phyloP scores from a whole-genome alignment of 1,140 invertebrate species.

The Neodiprion fabricii region DNA sequence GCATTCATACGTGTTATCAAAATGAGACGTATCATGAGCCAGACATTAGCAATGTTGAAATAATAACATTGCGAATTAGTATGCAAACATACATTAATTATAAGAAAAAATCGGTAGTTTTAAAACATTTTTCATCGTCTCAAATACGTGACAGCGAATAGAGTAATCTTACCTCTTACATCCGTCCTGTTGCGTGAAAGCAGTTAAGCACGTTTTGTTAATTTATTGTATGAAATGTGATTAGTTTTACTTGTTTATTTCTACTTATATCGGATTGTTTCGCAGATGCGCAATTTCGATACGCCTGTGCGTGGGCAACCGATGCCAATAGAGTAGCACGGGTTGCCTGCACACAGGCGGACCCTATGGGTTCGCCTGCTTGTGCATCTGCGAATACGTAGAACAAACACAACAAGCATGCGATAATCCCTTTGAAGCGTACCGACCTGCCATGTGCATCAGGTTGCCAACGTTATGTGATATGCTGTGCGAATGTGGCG shows the following conservation, averaged over 20 bases:
- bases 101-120: constrained; percentile 18
- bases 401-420: background rate
- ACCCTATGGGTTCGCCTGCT: background rate
- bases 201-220: background rate
- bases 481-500: constrained; percentile 68
- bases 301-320: too few species aligned
- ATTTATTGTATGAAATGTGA: background rate
- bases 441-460: constrained; percentile 83
- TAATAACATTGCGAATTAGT: constrained; percentile 34
- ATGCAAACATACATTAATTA: constrained; percentile 27
- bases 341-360: too few species aligned
- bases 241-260: background rate
- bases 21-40: constrained; percentile 15
- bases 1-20: constrained; percentile 11
- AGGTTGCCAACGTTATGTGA: constrained; percentile 78
- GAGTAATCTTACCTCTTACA: constrained; percentile 30
- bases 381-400: constrained; percentile 18
- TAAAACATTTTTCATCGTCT: constrained; percentile 2
- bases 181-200: constrained; percentile 24
- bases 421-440: constrained; percentile 7
- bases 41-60: constrained; percentile 15
- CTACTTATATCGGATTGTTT: background rate
- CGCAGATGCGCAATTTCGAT: too few species aligned
- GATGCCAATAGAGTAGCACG: too few species aligned
- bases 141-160: background rate